Base-by-base conservation (phyloP, 2,113 vertebrate genomes). In the Ibidorhyncha struthersii region DNA sequence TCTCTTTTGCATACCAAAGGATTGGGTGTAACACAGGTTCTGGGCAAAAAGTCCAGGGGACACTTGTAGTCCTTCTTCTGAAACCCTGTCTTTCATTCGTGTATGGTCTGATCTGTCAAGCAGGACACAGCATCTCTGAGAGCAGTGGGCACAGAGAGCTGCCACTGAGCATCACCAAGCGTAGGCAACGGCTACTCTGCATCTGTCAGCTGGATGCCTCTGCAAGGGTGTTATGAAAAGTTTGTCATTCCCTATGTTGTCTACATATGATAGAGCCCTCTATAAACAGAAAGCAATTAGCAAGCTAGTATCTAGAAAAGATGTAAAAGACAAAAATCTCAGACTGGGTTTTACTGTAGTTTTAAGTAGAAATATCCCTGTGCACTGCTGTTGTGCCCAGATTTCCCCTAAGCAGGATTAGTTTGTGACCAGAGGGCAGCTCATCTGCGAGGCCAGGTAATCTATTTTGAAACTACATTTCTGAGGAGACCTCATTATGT, bases 401-500 rank as follows among this genome's bases (percentile, higher is more conserved):
- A 16, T 92, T 91, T 79, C 43, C 61, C 36, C 77, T 67, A 55
- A 71, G 65, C 30, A 67, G 82, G 55, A 38, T 89, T 63, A 45
- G 49, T 84, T 56, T 85, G 69, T 96, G 81, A 87, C 66, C 70
- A 89, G 86, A 82, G 81, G 56, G 61, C 82, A 84, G 56, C 82
- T 90, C 8, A 1, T 76, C 86, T 85, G 52, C 0, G 1, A 90
- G 55, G 36, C 47, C 82, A 95, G 86, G 86, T 82, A 82, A 96
- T 86, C 56, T 66, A 4, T 91, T 83, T 56, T 72, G 73, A 76
- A 96, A 85, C 20, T 80, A 17, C 15, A 29, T 85, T 96, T 95
- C 86, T 96, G 62, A 83, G 47, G 47, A 91, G 70, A 82, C 59
- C 56, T 96, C 89, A 77, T 92, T 96, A 65, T 52, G 56, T 45